phyloP scores from a whole-genome alignment of 1,140 invertebrate species.

The Aradophagus sp. region DNA sequence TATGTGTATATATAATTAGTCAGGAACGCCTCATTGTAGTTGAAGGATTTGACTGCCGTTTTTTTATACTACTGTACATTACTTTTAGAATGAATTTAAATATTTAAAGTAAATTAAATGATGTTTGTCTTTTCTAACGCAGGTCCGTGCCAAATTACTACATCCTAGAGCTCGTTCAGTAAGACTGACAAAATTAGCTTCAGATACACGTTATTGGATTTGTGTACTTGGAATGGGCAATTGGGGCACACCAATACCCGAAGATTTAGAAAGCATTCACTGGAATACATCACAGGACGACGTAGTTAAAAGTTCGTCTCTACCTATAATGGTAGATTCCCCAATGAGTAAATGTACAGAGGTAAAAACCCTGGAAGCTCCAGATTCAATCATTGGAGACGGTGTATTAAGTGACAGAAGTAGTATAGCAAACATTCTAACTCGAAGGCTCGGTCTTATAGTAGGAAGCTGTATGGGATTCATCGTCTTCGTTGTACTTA shows the following conservation, averaged over 20 bases:
- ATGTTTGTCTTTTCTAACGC: conserved; percentile 36
- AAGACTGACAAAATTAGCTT: conserved; percentile 81
- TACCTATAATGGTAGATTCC: conserved; percentile 82
- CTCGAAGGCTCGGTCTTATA: conserved; percentile 87
- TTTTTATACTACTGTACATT: no score
- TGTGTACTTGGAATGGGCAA: conserved; percentile 90
- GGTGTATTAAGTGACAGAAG: conserved; percentile 81
- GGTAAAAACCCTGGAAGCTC: conserved; percentile 83
- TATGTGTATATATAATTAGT: no score
- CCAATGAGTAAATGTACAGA: conserved; percentile 84
- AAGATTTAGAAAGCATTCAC: conserved; percentile 66
- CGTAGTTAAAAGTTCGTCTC: conserved; percentile 75
- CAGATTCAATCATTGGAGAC: conserved; percentile 78
- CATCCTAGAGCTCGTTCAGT: conserved; percentile 83
- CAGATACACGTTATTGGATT: conserved; percentile 87
- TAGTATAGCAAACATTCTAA: conserved; percentile 79
- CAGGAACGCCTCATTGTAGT: no score
- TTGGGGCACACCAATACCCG: conserved; percentile 74
- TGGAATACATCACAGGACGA: conserved; percentile 75
- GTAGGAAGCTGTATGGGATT: conserved; percentile 90
- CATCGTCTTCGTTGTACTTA: conserved; percentile 74
- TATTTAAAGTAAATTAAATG: no score
- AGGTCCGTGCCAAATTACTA: conserved; percentile 83
- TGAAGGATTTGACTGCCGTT: no score
- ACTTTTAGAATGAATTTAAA: no score